These are phyloP conservation scores for Heliconius ethilla DNA, from an alignment of 2,888 invertebrate species.

Conservation along the genomic window DNA sequence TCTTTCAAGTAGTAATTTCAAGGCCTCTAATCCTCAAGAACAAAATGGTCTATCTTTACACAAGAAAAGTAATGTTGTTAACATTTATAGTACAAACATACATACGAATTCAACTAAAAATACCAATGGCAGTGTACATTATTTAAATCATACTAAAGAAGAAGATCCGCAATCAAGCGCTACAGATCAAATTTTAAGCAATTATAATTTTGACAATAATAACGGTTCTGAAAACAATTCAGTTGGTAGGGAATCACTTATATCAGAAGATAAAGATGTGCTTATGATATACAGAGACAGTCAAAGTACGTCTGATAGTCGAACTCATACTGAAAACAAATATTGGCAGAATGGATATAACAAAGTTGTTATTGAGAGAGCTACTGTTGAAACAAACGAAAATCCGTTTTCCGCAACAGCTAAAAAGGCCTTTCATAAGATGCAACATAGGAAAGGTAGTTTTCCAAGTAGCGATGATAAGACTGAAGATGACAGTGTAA, in stretches of 20 bases:
- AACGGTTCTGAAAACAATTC: slow-evolving; percentile 41
- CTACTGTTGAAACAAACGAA: slow-evolving; percentile 24
- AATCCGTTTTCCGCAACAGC: background rate
- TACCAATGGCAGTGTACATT: slow-evolving; percentile 27
- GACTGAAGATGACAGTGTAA: slow-evolving; percentile 52
- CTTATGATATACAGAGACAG: slow-evolving; percentile 67
- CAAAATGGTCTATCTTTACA: slow-evolving; percentile 21
- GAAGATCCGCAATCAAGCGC: slow-evolving; percentile 32
- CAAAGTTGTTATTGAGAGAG: slow-evolving; percentile 23
- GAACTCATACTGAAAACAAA: slow-evolving; percentile 20
- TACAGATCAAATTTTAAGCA: slow-evolving; percentile 44
- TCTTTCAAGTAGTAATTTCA: background rate
- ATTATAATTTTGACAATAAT: slow-evolving; percentile 40
- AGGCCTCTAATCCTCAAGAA: slow-evolving; percentile 2
- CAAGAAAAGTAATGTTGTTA: slow-evolving; percentile 51
- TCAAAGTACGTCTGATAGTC: slow-evolving; percentile 48
- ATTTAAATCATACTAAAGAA: slow-evolving; percentile 29
- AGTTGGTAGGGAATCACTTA: slow-evolving; percentile 46
- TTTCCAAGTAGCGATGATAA: slow-evolving; percentile 47
- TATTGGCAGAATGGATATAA: slow-evolving; percentile 24
- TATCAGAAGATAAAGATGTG: slow-evolving; percentile 59
- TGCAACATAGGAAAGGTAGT: slow-evolving; percentile 30
- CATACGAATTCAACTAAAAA: slow-evolving; percentile 53
- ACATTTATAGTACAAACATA: slow-evolving; percentile 59
- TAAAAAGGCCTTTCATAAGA: slow-evolving; percentile 18